Evolutionary conservation across 35 echinoderm and acorn worm genomes (phyloP).

Genomic region (Apostichopus californicus): DNA sequence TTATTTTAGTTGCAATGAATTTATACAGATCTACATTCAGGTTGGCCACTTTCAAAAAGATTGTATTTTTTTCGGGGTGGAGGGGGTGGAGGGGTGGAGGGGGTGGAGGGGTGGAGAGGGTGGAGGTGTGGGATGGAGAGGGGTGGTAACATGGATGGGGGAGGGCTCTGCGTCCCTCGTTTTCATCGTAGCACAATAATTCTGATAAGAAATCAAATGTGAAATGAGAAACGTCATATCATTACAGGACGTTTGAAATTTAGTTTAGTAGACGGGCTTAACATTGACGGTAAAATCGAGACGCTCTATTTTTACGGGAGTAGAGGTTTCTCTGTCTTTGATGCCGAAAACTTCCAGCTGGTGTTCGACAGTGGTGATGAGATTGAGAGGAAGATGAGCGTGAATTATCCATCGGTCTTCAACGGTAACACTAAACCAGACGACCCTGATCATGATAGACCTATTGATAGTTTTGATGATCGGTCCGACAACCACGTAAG

Average conservation of each 20-base stretch:
- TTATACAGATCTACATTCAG: too few relatives aligned
- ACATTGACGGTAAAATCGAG: constrained; percentile 47
- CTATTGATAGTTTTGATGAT: constrained; percentile 63
- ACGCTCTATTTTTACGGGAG: constrained; percentile 67
- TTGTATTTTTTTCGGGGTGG: too few relatives aligned
- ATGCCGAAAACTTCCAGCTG: constrained; percentile 54
- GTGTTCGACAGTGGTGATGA: constrained; percentile 86
- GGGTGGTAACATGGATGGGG: background rate
- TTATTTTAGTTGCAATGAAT: too few relatives aligned
- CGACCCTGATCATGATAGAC: constrained; percentile 55
- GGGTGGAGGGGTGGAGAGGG: background rate
- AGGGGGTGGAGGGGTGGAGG: background rate
- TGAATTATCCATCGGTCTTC: constrained; percentile 75
- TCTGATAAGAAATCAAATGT: too few relatives aligned
- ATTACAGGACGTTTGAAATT: constrained; percentile 71
- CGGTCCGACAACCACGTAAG: constrained; percentile 85
- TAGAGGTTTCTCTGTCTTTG: constrained; percentile 72
- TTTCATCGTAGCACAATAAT: too few relatives aligned
- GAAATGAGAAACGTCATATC: too few relatives aligned
- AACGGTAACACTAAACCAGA: constrained; percentile 69
- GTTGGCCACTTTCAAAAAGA: too few relatives aligned
- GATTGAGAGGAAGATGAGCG: constrained; percentile 59
- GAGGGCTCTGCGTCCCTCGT: too few relatives aligned
- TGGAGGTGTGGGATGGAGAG: background rate
- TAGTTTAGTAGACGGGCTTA: constrained; percentile 69